A percentile compares a stretch with the other conserved stretches of the same genome.
Evolutionary conservation across 2,113 vertebrate species (phyloP).

Genomic region (Gracilinanus agilis): DNA sequence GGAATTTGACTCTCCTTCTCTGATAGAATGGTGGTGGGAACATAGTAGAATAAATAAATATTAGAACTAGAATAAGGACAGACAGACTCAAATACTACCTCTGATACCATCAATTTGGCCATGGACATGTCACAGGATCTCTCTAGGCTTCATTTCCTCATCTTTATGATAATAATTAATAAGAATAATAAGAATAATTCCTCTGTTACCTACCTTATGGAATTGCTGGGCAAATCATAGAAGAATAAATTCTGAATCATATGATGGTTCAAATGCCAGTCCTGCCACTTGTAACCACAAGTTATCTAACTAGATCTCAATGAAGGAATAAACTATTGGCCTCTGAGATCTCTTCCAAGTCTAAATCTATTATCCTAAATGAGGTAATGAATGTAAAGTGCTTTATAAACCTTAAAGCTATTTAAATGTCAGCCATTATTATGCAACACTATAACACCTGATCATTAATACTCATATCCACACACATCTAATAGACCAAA

Average conservation of each 20-base stretch:
- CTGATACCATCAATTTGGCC: neutral
- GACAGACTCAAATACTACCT: neutral
- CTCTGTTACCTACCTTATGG: neutral
- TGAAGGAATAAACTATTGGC: neutral
- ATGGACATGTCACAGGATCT: neutral
- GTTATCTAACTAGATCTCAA: neutral
- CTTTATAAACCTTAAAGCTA: neutral
- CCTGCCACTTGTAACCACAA: neutral
- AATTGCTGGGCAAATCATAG: neutral
- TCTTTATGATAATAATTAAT: neutral
- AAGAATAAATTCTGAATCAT: neutral
- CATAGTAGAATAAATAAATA: neutral
- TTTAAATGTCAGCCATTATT: neutral
- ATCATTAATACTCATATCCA: neutral
- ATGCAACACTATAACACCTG: neutral
- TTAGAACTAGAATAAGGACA: neutral
- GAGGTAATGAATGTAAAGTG: neutral
- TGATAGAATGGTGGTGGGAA: neutral
- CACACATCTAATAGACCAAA: neutral
- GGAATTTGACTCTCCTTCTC: neutral
- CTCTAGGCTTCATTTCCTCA: neutral
- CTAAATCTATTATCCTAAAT: neutral
- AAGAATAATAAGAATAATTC: neutral
- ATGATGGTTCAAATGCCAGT: neutral
- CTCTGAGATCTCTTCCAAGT: neutral